Conservation (phyloP, 2,113 vertebrate genomes). For the Silurus meridionalis region DNA sequence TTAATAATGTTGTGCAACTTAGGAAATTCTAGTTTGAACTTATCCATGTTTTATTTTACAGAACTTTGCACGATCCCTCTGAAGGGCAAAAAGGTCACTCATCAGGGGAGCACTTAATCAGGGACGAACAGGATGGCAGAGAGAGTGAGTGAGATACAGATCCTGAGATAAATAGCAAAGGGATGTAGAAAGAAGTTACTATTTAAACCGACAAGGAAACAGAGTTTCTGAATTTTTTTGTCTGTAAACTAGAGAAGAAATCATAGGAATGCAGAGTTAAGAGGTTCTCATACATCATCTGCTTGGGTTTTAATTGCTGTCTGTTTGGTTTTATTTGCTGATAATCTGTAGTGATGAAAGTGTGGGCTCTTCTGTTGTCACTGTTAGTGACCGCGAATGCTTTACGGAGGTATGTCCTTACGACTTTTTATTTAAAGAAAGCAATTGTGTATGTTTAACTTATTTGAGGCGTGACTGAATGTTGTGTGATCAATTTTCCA, state of each 20-base stretch:
- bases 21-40: conserved; percentile 10
- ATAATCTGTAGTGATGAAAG: conserved; percentile 43
- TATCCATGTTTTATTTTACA: conserved; percentile 3
- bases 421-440: not conserved
- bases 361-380: conserved; percentile 59
- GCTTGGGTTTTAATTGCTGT: conserved; percentile 48
- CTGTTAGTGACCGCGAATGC: conserved; percentile 57
- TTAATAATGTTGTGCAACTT: not conserved
- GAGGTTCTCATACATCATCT: not conserved
- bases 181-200: not conserved
- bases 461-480: not conserved
- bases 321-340: too few relatives aligned
- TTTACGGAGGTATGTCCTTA: conserved; percentile 66
- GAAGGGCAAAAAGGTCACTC: conserved; percentile 62
- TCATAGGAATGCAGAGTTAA: not conserved
- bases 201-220: conserved; percentile 26
- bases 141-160: conserved; percentile 9
- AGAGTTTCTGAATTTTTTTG: not conserved
- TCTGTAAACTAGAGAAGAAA: not conserved
- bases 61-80: conserved; percentile 41
- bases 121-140: conserved; percentile 1
- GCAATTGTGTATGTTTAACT: not conserved
- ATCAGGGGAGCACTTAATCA: conserved; percentile 66
- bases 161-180: conserved; percentile 17
- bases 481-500: not conserved